These are phyloP conservation scores for Seira ritae DNA, from an alignment of 2,888 invertebrate genomes.

Conservation along the genomic window DNA sequence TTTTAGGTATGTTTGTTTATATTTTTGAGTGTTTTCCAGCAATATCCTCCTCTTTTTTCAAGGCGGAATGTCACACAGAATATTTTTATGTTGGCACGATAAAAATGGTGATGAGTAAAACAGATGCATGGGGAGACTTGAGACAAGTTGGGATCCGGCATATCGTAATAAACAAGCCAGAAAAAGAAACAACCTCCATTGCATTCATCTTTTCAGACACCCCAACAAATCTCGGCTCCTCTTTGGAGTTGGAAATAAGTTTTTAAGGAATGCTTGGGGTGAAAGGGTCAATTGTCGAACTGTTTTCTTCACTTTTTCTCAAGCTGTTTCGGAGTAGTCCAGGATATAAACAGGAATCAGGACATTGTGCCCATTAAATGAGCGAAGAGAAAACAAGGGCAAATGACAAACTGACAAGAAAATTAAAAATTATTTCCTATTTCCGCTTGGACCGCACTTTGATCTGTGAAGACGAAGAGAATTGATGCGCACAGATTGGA, in stretches of 20 bases:
- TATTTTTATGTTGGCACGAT: neutral
- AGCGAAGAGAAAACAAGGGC: constrained; percentile 36
- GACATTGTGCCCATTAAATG: constrained; percentile 48
- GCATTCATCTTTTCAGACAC: neutral
- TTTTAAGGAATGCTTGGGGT: constrained; percentile 59
- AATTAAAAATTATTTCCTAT: constrained; percentile 56
- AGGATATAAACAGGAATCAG: neutral
- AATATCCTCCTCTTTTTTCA: neutral
- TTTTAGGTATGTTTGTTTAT: neutral
- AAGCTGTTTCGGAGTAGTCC: neutral
- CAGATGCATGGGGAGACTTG: constrained; percentile 22
- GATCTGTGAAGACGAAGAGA: too few species aligned
- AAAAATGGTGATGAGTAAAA: constrained; percentile 50
- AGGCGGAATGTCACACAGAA: neutral
- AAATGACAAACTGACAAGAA: constrained; percentile 35
- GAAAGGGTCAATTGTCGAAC: constrained; percentile 30
- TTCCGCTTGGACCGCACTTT: too few species aligned
- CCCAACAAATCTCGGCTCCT: too few species aligned
- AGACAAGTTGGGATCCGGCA: neutral
- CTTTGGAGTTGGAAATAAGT: constrained; percentile 42
- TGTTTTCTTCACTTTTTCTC: neutral
- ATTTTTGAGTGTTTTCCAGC: neutral
- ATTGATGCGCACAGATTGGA: too few species aligned
- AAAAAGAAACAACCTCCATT: constrained; percentile 11
- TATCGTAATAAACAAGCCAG: neutral